Base-by-base conservation (phyloP, 2,888 invertebrate species). In the Doris montereyensis region DNA sequence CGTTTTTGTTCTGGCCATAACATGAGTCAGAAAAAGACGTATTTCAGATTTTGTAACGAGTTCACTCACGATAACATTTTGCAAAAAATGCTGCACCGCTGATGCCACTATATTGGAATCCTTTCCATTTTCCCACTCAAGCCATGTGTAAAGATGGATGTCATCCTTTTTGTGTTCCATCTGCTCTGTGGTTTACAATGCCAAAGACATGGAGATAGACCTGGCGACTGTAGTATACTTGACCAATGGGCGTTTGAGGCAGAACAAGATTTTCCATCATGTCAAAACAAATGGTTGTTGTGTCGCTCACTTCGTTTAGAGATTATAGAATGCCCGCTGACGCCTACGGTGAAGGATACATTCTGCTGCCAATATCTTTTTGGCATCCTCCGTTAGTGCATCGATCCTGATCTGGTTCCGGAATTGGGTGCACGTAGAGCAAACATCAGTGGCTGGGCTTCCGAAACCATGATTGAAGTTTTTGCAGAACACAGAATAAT, bases 201-300 rank as follows among this genome's bases (percentile, higher is more conserved):
- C 75, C 75, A 26, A 75, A 30, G 4, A 60, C 57, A 75, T n/a
- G n/a, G n/a, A n/a, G n/a, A n/a, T n/a, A n/a, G n/a, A n/a, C 17
- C 30, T 75, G 75, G 2, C 60, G 2, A 24, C 60, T 60, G 62
- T 60, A 75, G 34, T 75, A 75, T 3, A 30, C 28, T 26, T 75
- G 58, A 8, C 75, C 75, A 26, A 75, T 17, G 4, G 75, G 62
- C 2, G 76, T 67, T 26, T 73, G 71, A 1, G 77, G 77, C 1
- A 80, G 77, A 10, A 80, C 80, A 0, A 80, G 65, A 32, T 80
- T 72, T 24, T 80, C 80, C 80, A 80, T 80, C 2, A 77, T 34
- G 57, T 80, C 77, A 65, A 80, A 77, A 72, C 77, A 80, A 2
- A 80, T 21, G 2, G 77, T 80, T 17, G 30, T 13, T 0, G 32